Base-by-base conservation (phyloP, 2,888 invertebrate genomes). In the Griposia aprilina region DNA sequence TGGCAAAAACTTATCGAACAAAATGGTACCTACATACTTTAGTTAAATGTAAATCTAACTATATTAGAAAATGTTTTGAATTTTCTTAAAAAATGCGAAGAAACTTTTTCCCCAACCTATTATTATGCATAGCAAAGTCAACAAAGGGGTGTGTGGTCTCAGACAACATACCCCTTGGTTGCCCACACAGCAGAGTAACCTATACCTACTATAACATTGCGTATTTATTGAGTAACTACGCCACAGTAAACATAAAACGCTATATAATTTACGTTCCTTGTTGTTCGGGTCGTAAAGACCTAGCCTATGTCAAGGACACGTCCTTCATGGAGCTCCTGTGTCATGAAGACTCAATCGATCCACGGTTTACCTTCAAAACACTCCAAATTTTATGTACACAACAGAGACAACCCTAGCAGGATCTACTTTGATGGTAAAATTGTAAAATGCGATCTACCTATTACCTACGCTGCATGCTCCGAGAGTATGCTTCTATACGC, bases 291-390 rank as follows among this genome's bases (percentile, higher is more conserved):
- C 87, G 80, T 87, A 81, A 87, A 86, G 77, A 71, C 69, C 77
- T 82, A 76, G 79, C 83, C 72, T 83, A 48, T 66, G 72, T 78
- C 89, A 89, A 90, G 90, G 90, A 68, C 85, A 71, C 60, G 87
- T 83, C 90, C 90, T 91, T 91, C 78, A n/a, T 72, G 71, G 48
- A 82, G 81, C 87, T 91, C 87, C 88, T 87, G 83, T 87, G 80
- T 80, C 86, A 84, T 86, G 85, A 85, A 85, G 71, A 84, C 78
- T 82, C 80, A 80, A 91, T 90, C 87, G 91, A 91, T 90, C 84
- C 81, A 86, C 75, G 78, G 78, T 78, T 87, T 82, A 81, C 72
- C 84, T 83, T 68, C 70, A 65, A 74, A 80, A 87, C 59, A 80
- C 76, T 77, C 62, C 17, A 84, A 83, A 82, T 82, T 63, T 0